Evolutionary conservation across 2,888 invertebrate species (phyloP), one percentile per base, ranked within the genome.

Genomic region (Cryptocephalus moraei): DNA sequence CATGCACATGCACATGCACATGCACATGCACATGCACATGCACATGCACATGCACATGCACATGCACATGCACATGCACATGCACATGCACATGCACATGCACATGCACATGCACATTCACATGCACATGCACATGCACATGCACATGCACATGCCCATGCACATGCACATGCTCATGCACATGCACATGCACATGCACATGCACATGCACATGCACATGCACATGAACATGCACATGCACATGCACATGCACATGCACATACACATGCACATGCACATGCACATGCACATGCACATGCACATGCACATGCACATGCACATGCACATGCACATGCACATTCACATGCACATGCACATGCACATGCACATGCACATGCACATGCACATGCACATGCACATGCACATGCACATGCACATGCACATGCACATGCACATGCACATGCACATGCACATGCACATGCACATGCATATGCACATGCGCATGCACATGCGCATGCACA

Each of bases 401-500:
- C 42, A 31, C 42, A 42, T 33, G 12, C 42, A 42, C 42, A 31
- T 33, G 33, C 42, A 31, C 42, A 42, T 33, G 12, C 42, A 42
- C 42, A 31, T 33, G 33, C 42, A 31, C 42, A 42, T 33, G 9
- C 42, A 42, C 42, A 31, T 33, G 33, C 42, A 31, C 42, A 42
- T 33, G 12, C 42, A 42, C 42, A 31, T 33, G 33, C 42, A 31
- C 42, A 42, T 33, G 12, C 42, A 42, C 42, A 31, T 33, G 33
- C 42, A 31, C 42, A 42, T 33, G 12, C 42, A 42, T 33, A 31
- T 33, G 33, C 42, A 31, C 42, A 42, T 33, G 9, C 42, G 33
- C 42, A 42, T 33, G 33, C 42, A 42, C 42, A 42, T 33, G 33
- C 42, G 33, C 42, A 42, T 33, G 33, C 42, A 42, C 42, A 42